Conservation (phyloP, 2,113 vertebrate species). For the Gopherus evgoodei region DNA sequence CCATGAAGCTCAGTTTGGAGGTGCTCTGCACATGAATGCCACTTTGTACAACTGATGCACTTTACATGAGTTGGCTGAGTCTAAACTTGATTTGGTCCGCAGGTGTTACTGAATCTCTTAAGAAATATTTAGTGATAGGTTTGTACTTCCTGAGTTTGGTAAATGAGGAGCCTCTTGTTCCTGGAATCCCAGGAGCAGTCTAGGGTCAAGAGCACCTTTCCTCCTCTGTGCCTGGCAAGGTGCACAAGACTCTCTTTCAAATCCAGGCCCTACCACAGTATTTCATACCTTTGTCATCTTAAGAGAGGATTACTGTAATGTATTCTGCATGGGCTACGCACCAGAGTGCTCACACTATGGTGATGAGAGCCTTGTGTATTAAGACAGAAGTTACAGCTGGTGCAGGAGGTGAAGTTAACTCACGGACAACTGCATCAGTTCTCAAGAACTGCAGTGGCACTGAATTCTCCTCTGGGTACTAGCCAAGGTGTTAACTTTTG, state of each 20-base stretch:
- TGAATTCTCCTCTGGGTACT: neutral
- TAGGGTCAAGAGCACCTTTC: neutral
- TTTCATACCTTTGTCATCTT: neutral
- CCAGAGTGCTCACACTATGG: neutral
- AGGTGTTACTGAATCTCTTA: constrained; percentile 75
- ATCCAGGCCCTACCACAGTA: neutral
- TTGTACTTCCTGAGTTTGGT: constrained; percentile 99
- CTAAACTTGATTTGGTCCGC: constrained; percentile 57
- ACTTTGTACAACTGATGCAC: constrained; percentile 56
- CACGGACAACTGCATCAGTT: constrained; percentile 23
- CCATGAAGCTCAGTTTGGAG: neutral
- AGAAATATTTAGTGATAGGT: constrained; percentile 94
- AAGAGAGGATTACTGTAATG: neutral
- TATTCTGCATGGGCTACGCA: neutral
- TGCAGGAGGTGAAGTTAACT: constrained; percentile 28
- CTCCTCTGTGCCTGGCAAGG: neutral
- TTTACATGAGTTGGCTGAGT: constrained; percentile 47
- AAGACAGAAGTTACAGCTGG: constrained; percentile 43
- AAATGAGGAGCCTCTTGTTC: constrained; percentile 79
- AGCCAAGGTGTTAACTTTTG: neutral
- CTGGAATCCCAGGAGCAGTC: neutral
- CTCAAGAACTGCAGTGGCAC: neutral
- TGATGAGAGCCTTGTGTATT: neutral
- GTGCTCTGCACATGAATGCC: constrained; percentile 38
- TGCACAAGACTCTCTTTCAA: neutral